Percentiles rank a stretch among this genome's conserved stretches.
phyloP scores from a whole-genome alignment of 30 jellyfish, hydroid and myxozoan genomes.

The Catostylus mosaicus region DNA sequence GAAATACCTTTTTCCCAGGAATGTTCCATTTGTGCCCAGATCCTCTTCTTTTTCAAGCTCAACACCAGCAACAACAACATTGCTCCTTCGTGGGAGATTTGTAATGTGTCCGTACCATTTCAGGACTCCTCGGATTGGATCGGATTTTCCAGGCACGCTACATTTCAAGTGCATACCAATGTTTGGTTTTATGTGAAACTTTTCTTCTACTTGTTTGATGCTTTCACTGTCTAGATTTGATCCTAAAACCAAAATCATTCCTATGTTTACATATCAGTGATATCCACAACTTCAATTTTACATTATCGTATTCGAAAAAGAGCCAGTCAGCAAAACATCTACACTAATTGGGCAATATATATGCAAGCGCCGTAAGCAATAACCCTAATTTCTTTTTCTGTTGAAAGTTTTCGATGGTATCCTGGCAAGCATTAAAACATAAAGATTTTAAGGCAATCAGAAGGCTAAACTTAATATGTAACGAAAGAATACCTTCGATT shows the following conservation, averaged over 20 bases:
- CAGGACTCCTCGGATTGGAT: conserved; percentile 77
- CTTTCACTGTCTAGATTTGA: conserved; percentile 62
- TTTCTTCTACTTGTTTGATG: conserved; percentile 72
- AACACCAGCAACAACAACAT: conserved; percentile 94
- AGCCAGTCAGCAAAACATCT: too few species aligned
- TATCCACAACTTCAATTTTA: too few species aligned
- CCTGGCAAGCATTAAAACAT: not conserved
- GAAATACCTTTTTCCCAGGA: conserved; percentile 94
- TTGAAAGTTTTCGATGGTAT: not conserved
- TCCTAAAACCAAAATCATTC: conserved; percentile 36
- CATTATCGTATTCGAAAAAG: too few species aligned
- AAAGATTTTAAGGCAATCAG: not conserved
- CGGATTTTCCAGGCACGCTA: conserved; percentile 90
- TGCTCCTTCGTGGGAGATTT: conserved; percentile 88
- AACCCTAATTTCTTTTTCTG: not conserved
- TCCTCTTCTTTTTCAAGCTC: conserved; percentile 95
- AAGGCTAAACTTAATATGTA: not conserved
- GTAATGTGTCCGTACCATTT: conserved; percentile 92
- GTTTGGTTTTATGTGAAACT: conserved; percentile 71
- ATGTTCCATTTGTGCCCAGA: conserved; percentile 99
- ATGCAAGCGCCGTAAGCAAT: too few species aligned
- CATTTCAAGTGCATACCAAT: conserved; percentile 87
- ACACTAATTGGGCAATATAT: too few species aligned
- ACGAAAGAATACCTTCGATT: not conserved
- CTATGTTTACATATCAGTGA: too few species aligned